phyloP scores from a whole-genome alignment of 1,140 invertebrate genomes.

The Pogonognathellus flavescens region DNA sequence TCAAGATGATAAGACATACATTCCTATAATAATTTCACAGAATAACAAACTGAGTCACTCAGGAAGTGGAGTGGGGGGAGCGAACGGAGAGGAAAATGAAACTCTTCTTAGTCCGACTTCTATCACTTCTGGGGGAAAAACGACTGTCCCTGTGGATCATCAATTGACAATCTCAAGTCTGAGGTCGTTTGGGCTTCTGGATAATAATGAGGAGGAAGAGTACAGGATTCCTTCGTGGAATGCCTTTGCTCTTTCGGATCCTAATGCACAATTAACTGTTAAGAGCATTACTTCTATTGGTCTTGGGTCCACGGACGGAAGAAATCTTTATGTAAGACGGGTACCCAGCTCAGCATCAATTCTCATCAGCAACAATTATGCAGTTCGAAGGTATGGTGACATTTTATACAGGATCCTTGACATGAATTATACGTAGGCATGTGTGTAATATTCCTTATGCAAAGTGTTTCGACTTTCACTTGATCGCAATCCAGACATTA shows the following conservation, averaged over 20 bases:
- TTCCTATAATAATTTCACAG: slow-evolving; percentile 12
- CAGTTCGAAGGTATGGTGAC: slow-evolving; percentile 48
- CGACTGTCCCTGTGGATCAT: slow-evolving; percentile 1
- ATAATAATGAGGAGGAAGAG: slow-evolving; percentile 22
- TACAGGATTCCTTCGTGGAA: slow-evolving; percentile 60
- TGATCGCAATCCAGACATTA: too few relatives aligned
- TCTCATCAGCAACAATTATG: slow-evolving; percentile 76
- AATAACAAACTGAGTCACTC: not conserved
- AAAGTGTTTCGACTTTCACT: too few relatives aligned
- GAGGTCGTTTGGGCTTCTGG: slow-evolving; percentile 40
- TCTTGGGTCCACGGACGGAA: slow-evolving; percentile 87
- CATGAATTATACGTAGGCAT: too few relatives aligned
- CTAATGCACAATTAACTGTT: slow-evolving; percentile 73
- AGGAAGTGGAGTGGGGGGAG: not conserved
- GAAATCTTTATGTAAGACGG: slow-evolving; percentile 83
- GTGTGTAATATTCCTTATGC: too few relatives aligned
- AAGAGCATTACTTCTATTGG: slow-evolving; percentile 84
- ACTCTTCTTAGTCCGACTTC: slow-evolving; percentile 1
- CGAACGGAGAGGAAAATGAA: not conserved
- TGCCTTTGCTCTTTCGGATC: slow-evolving; percentile 65
- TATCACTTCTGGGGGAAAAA: not conserved
- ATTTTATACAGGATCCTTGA: not conserved
- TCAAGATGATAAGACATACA: slow-evolving; percentile 21
- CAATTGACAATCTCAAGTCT: slow-evolving; percentile 52
- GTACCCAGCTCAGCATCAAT: slow-evolving; percentile 86